Evolutionary conservation across 2,888 invertebrate species (phyloP).

Genomic region (Lepidochrysops patricia): DNA sequence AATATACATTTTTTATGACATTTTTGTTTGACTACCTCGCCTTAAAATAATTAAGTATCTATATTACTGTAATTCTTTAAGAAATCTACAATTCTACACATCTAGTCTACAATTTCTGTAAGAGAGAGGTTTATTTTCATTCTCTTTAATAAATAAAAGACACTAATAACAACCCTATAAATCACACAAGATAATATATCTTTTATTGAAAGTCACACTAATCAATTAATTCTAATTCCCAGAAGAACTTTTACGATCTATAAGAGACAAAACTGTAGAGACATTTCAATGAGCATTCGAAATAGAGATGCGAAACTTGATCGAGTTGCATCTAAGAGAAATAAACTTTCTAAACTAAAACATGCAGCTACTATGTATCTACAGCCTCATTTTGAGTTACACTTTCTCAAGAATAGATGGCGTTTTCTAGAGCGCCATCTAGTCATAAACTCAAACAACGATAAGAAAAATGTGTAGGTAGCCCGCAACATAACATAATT

Average conservation of each 20-base stretch:
- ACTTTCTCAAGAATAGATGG: neutral
- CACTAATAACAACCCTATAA: too few species aligned
- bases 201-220: too few species aligned
- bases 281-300: neutral
- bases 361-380: neutral
- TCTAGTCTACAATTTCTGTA: too few species aligned
- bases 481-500: too few species aligned
- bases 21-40: neutral
- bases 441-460: neutral
- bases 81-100: too few species aligned
- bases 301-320: neutral
- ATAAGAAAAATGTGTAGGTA: neutral
- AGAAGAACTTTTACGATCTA: neutral
- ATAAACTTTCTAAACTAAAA: constrained; percentile 10
- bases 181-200: too few species aligned
- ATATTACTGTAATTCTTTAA: too few species aligned
- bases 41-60: too few species aligned
- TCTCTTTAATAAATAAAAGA: too few species aligned
- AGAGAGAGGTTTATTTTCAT: too few species aligned
- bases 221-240: neutral
- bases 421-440: neutral
- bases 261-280: neutral
- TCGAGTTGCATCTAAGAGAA: constrained; percentile 1
- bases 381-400: neutral
- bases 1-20: constrained; percentile 15